Evolutionary conservation across 1,140 invertebrate species (phyloP).

Genomic region (Samia ricini): DNA sequence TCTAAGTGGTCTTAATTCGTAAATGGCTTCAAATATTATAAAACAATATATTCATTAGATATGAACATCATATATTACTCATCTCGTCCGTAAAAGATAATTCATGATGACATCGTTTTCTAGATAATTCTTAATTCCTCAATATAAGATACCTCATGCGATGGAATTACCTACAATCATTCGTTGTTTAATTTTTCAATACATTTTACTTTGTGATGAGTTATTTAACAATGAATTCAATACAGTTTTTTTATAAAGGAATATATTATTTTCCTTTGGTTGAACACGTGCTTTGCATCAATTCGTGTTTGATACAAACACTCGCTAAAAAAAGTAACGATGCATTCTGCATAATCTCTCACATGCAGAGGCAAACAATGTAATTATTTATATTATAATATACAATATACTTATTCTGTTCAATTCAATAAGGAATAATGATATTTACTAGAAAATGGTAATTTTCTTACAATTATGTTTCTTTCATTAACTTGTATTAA

Average conservation of each 20-base stretch:
- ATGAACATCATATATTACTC: neutral
- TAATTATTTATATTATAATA: neutral
- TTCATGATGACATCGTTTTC: neutral
- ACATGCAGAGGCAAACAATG: neutral
- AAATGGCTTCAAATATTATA: neutral
- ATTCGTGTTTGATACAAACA: neutral
- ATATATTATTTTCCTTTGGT: neutral
- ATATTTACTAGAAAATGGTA: neutral
- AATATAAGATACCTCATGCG: neutral
- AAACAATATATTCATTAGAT: neutral
- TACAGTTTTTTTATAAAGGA: too few species aligned
- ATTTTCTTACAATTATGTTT: neutral
- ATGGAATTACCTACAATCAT: too few species aligned
- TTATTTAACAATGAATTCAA: too few species aligned
- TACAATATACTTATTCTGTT: neutral
- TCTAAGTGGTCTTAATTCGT: neutral
- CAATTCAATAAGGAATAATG: neutral
- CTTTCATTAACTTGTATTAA: neutral
- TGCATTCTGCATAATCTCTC: slow-evolving; percentile 2
- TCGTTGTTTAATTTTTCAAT: too few species aligned
- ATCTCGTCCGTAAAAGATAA: neutral
- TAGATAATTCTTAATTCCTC: neutral
- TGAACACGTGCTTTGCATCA: neutral
- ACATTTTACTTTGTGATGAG: too few species aligned
- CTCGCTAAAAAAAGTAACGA: slow-evolving; percentile 4